Evolutionary conservation across 2,113 vertebrate species (phyloP), one percentile per base, ranked within the genome.

Genomic region (Eurypyga helias): DNA sequence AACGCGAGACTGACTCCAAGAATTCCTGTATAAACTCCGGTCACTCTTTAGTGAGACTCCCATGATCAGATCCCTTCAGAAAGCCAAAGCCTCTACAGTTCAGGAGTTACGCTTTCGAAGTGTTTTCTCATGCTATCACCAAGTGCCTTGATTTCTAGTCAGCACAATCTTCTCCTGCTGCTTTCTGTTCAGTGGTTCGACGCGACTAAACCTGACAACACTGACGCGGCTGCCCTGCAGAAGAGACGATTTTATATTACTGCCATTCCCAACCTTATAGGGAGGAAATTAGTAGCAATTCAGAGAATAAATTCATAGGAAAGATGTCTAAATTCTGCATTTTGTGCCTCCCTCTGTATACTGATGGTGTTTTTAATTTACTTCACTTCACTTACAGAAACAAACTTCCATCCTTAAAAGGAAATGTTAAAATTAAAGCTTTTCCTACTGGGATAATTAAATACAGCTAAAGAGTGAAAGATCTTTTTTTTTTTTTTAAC

Each of bases 401-500:
- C 25, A 88, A 46, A 34, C 13, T 73, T 62, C 29, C 29, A 81
- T 28, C 69, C 78, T 46, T 70, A 87, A 96, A 90, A 87, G 45
- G 19, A 89, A 70, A 85, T 83, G n/a, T 71, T 91, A 69, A 94
- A 94, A 96, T 88, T 43, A 89, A 93, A 85, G 23, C 18, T 90
- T 93, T 83, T 76, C 57, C 87, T 84, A 48, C 29, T 80, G 62
- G 33, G 55, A 66, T 90, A 57, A 89, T 95, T 89, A 85, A 92
- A 75, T 72, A 72, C 52, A 76, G 58, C 45, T 61, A 83, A 81
- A 84, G 58, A 52, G 17, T n/a, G 52, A 83, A 90, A 73, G 34
- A 3, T 2, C n/a, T 1, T 2, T 14, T 75, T 80, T 64, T 51
- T 49, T 58, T 76, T 58, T 85, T 49, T 16, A 80, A 70, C 12